Percentiles rank a stretch among this genome's conserved stretches.
These are phyloP conservation scores for Orestias chungarensis DNA, from an alignment of 2,797 vertebrate species.

Conservation along the genomic window DNA sequence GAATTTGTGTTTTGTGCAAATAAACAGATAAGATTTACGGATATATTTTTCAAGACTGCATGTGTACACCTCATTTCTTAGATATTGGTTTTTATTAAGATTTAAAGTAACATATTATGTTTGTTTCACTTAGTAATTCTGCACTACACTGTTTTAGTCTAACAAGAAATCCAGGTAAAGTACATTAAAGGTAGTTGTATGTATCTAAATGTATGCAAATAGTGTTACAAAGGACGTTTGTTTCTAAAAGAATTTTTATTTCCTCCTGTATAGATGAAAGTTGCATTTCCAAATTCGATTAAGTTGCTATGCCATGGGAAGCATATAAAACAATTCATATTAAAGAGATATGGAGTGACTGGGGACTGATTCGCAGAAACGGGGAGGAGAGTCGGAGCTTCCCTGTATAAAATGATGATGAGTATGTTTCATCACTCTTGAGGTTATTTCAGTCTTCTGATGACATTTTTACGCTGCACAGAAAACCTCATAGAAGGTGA, in stretches of 20 bases:
- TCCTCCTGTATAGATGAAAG: not conserved
- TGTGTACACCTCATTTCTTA: not conserved
- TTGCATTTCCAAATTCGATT: conserved; percentile 14
- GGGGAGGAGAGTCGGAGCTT: conserved; percentile 35
- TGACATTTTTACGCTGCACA: conserved; percentile 21
- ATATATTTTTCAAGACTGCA: not conserved
- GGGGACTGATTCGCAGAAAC: conserved; percentile 8
- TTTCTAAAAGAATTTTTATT: not conserved
- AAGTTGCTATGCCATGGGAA: conserved; percentile 28
- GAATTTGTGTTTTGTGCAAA: no score
- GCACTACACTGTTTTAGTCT: not conserved
- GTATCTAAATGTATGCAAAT: not conserved
- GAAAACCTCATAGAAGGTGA: conserved; percentile 52
- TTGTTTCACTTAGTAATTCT: not conserved
- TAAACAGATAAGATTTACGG: no score
- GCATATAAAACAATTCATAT: conserved; percentile 31
- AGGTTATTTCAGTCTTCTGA: conserved; percentile 38
- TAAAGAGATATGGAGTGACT: conserved; percentile 11
- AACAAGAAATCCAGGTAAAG: not conserved
- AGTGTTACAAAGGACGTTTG: not conserved
- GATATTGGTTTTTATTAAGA: not conserved
- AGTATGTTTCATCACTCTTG: conserved; percentile 27
- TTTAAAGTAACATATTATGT: not conserved
- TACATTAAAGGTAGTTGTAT: not conserved
- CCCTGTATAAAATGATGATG: conserved; percentile 4